Evolutionary conservation across 2,797 vertebrate genomes (phyloP), one percentile per base, ranked within the genome.

Genomic region (Pipistrellus nathusii): DNA sequence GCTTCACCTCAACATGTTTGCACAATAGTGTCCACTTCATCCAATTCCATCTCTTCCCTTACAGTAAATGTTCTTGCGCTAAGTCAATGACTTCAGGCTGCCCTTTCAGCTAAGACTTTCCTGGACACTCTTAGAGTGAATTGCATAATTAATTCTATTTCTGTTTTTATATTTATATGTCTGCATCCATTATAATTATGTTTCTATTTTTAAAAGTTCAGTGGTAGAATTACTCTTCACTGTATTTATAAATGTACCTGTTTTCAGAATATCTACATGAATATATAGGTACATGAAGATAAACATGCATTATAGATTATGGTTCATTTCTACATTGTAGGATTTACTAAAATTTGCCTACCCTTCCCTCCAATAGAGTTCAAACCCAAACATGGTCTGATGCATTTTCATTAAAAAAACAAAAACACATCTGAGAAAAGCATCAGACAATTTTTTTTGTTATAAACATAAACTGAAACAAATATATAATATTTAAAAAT

Each of bases 151-250:
- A 77, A 76, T 57, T 90, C 13, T 72, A 8, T 46, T 78, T 81
- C 35, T 41, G 3, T 27, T 59, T 77, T 62, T 84, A 4, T 64
- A 57, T 85, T 85, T 75, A 18, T 64, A 27, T 15, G 46, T 73
- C 30, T 68, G 30, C 18, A 30, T 48, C 14, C 18, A 76, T 71
- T 88, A 12, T 68, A 80, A 76, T 30, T 77, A 69, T 73, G 27
- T 66, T 72, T 75, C 41, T 88, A 38, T 38, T 88, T 95, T 73
- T 35, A 51, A 83, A 84, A 84, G 12, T 55, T 88, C 46, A 18
- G 5, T 7, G 46, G 75, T 41, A 69, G 53, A 75, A 66, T 48
- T 41, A 73, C 21, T 75, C 20, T 69, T 69, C 14, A 11, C 53
- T 77, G 11, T 57, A 64, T 71, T 48, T 64, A 14, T 15, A 7